These are phyloP conservation scores for Bombylius major DNA, from an alignment of 2,888 invertebrate genomes.

Conservation along the genomic window DNA sequence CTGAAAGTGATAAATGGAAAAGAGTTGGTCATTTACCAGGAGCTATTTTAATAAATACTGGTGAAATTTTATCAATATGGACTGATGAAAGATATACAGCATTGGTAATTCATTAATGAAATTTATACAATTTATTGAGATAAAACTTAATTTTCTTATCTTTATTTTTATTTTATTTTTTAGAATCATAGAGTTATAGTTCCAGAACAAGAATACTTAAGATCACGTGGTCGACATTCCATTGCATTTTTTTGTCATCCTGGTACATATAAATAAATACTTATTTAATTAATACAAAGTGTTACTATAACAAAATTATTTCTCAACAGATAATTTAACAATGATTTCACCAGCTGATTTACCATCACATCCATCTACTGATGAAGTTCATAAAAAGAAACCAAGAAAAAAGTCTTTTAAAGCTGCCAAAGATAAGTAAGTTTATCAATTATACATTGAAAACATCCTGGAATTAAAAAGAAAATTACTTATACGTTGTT, in stretches of 20 bases:
- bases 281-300: too few relatives aligned
- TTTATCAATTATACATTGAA: too few relatives aligned
- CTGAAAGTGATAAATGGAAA: conserved; percentile 55
- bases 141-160: background rate
- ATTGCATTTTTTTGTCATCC: conserved; percentile 69
- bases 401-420: conserved; percentile 36
- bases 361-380: conserved; percentile 25
- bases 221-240: conserved; percentile 56
- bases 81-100: conserved; percentile 57
- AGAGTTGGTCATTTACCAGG: conserved; percentile 63
- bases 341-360: conserved; percentile 36
- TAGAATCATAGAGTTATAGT: conserved; percentile 62
- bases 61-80: conserved; percentile 62
- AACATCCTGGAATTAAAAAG: background rate
- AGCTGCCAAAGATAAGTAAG: conserved; percentile 35
- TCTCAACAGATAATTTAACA: conserved; percentile 28
- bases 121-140: background rate
- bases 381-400: conserved; percentile 27
- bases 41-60: conserved; percentile 62
- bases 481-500: background rate
- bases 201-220: conserved; percentile 48
- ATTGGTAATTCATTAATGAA: conserved; percentile 37
- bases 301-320: too few relatives aligned
- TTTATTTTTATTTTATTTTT: conserved; percentile 9
- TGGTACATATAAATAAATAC: conserved; percentile 31